Evolutionary conservation across 2,797 vertebrate genomes (phyloP).

Genomic region (Anomalospiza imberbis): DNA sequence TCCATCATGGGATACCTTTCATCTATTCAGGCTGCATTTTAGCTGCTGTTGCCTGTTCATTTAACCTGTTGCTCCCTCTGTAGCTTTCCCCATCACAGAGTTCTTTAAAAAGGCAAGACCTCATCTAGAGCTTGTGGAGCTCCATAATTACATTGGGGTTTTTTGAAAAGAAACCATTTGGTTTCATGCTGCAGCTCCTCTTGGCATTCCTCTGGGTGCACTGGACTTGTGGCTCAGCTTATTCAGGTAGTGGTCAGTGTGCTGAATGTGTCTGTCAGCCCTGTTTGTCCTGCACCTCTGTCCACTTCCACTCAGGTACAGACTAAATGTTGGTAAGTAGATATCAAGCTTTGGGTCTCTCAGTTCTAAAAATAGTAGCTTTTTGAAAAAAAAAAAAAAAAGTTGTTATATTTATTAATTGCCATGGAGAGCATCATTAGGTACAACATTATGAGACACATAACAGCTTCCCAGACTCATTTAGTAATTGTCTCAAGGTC

Average conservation of each 20-base stretch:
- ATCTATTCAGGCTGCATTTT: background rate
- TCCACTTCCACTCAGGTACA: background rate
- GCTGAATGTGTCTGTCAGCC: background rate
- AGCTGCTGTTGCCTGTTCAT: background rate
- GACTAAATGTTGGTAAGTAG: background rate
- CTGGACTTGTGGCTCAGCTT: fast-evolving
- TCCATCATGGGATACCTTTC: background rate
- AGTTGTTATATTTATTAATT: background rate
- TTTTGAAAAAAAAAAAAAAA: background rate
- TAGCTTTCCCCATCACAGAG: background rate
- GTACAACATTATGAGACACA: background rate
- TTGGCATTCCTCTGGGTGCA: background rate
- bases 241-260: background rate
- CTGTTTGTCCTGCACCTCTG: background rate
- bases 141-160: background rate
- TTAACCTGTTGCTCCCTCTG: background rate
- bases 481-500: background rate
- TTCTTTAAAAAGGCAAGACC: background rate
- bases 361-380: background rate
- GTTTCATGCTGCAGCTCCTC: background rate
- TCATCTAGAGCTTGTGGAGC: background rate
- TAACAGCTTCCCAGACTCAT: background rate
- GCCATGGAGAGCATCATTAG: background rate
- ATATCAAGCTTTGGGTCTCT: background rate
- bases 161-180: background rate